These are phyloP conservation scores for Chymomyza procnemis DNA, from an alignment of 2,888 invertebrate genomes.

Conservation along the genomic window DNA sequence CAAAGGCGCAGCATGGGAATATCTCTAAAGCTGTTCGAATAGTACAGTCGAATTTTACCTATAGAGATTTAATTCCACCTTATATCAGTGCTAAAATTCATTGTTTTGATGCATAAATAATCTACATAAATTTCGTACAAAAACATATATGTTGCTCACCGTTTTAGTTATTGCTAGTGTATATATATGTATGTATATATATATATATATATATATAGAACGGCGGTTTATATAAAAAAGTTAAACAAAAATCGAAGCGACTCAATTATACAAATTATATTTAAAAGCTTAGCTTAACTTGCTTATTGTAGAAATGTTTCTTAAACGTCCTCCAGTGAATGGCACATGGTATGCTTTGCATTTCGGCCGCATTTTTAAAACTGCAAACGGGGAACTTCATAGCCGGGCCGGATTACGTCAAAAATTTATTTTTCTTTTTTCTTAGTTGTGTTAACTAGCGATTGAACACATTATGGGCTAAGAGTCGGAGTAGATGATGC, in stretches of 20 bases:
- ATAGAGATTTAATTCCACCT: too few relatives aligned
- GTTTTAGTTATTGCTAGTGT: background rate
- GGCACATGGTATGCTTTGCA: background rate
- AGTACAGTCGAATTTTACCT: too few relatives aligned
- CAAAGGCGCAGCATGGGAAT: too few relatives aligned
- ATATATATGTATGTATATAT: too few relatives aligned
- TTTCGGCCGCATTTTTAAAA: background rate
- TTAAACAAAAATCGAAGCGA: background rate
- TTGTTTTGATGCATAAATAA: background rate
- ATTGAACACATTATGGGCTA: conserved; percentile 53
- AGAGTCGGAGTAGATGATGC: conserved; percentile 88
- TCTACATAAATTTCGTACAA: background rate
- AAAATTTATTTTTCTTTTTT: background rate
- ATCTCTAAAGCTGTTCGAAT: too few relatives aligned
- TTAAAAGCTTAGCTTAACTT: background rate
- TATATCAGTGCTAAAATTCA: too few relatives aligned
- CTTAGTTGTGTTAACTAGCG: background rate
- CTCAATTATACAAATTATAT: background rate
- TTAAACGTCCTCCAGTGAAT: background rate
- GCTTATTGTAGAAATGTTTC: background rate
- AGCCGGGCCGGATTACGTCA: background rate
- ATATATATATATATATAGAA: too few relatives aligned
- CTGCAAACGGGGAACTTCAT: background rate
- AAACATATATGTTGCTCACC: background rate
- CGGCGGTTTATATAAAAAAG: background rate